phyloP scores from a whole-genome alignment of 1,140 invertebrate genomes.

The Elymnias hypermnestra region DNA sequence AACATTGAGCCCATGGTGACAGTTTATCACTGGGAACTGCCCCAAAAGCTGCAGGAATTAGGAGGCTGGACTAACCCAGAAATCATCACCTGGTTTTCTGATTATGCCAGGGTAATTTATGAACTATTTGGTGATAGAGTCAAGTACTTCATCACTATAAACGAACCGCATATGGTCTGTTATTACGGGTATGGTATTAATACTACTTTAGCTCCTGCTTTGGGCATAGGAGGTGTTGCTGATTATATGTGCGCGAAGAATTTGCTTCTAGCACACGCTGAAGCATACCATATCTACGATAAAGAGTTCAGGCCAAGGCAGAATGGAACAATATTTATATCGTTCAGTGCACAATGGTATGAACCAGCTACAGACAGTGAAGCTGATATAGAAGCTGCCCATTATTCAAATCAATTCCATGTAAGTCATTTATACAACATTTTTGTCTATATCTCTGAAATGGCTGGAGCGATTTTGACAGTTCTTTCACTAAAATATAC shows the following conservation, averaged over 20 bases:
- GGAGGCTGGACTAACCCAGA: slow-evolving; percentile 81
- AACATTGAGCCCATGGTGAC: no score
- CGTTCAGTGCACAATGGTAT: slow-evolving; percentile 58
- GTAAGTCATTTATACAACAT: no score
- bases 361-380: slow-evolving; percentile 54
- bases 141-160: slow-evolving; percentile 81
- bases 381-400: slow-evolving; percentile 56
- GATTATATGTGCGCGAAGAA: slow-evolving; percentile 12
- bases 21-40: no score
- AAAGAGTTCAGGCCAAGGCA: slow-evolving; percentile 2
- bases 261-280: slow-evolving; percentile 5
- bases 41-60: slow-evolving; percentile 74
- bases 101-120: slow-evolving; percentile 77
- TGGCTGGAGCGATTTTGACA: no score
- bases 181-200: slow-evolving; percentile 74
- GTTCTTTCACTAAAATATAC: no score
- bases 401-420: slow-evolving; percentile 59
- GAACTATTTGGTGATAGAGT: slow-evolving; percentile 78
- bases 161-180: slow-evolving; percentile 79
- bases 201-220: slow-evolving; percentile 52
- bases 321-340: slow-evolving; percentile 34
- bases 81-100: slow-evolving; percentile 78
- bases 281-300: slow-evolving; percentile 10
- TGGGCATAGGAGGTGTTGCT: neutral
- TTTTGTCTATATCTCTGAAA: slow-evolving; percentile 25